Conservation (phyloP, 2,113 vertebrate species). For the Oceanodroma tethys region DNA sequence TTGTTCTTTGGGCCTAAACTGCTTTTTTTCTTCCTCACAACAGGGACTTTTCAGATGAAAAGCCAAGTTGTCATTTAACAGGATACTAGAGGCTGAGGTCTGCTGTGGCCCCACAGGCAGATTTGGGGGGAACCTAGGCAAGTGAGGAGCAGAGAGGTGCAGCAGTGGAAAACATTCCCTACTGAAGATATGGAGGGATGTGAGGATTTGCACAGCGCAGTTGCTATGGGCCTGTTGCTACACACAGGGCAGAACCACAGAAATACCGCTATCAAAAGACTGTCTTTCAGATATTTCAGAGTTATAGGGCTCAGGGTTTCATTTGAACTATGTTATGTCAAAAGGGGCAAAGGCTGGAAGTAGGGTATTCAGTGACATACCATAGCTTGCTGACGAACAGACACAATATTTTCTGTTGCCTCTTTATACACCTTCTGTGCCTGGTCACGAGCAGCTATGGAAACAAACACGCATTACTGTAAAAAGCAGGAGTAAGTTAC, state of each 20-base stretch:
- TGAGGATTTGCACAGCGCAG: neutral
- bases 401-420: conserved; percentile 66
- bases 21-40: neutral
- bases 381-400: conserved; percentile 83
- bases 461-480: neutral
- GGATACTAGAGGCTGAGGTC: neutral
- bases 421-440: conserved; percentile 69
- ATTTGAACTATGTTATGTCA: neutral
- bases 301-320: neutral
- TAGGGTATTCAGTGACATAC: conserved; percentile 68
- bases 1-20: neutral
- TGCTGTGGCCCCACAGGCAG: neutral
- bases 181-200: neutral
- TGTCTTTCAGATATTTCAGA: neutral
- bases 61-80: neutral
- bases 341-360: neutral
- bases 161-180: neutral
- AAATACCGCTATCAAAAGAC: neutral
- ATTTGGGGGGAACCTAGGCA: neutral
- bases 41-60: neutral
- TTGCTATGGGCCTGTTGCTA: neutral
- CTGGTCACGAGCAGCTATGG: conserved; percentile 69
- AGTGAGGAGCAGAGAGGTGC: neutral
- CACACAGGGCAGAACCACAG: neutral
- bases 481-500: neutral